A percentile compares a stretch with the other conserved stretches of the same genome.
phyloP scores from a whole-genome alignment of 2,888 invertebrate species.

The Hedychridium roseum region DNA sequence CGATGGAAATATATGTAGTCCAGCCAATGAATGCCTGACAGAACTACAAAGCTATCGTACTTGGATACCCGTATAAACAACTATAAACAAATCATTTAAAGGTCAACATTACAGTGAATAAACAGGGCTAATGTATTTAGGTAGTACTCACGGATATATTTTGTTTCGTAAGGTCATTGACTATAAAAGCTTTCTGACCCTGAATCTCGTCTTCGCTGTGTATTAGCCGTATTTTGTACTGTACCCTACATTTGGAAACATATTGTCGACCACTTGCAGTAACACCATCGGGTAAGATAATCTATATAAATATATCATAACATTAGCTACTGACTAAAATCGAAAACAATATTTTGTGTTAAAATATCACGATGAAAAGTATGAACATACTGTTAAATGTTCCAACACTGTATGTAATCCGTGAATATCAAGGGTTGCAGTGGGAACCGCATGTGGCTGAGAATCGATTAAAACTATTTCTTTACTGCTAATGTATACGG shows the following conservation, averaged over 20 bases:
- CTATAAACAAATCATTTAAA: conserved; percentile 35
- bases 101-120: not conserved
- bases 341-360: too few species aligned
- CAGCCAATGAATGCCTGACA: conserved; percentile 56
- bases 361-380: not conserved
- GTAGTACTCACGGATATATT: conserved; percentile 53
- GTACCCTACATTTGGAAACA: conserved; percentile 42
- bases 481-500: conserved; percentile 56
- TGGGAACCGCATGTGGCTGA: conserved; percentile 41
- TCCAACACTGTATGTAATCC: conserved; percentile 69
- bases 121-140: conserved; percentile 7
- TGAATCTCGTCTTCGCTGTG: conserved; percentile 56
- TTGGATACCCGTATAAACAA: conserved; percentile 53
- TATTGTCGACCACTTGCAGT: conserved; percentile 47
- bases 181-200: conserved; percentile 53
- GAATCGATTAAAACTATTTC: conserved; percentile 55
- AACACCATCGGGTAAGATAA: conserved; percentile 56
- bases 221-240: conserved; percentile 53
- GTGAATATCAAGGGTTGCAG: conserved; percentile 52
- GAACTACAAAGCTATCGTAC: conserved; percentile 48
- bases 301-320: conserved; percentile 37
- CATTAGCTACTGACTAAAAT: too few species aligned
- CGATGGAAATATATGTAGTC: conserved; percentile 56
- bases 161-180: conserved; percentile 57
- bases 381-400: conserved; percentile 64